These are phyloP conservation scores for Actinernus sp. DNA, from an alignment of 92 coral and sea anemone species.

Conservation along the genomic window DNA sequence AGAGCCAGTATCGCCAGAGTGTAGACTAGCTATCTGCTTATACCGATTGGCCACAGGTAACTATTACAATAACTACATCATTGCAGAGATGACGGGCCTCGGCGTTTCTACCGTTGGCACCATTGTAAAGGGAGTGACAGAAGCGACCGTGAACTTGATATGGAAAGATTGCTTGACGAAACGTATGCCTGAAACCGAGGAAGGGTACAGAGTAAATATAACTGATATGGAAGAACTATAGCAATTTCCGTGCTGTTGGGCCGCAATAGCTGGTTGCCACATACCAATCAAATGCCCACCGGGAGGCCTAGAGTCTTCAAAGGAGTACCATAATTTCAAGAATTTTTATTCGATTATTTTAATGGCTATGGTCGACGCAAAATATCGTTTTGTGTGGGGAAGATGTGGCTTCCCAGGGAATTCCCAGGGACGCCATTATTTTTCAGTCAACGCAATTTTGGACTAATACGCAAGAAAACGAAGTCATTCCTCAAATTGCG, in stretches of 20 bases:
- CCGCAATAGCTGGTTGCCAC: slow-evolving; percentile 17
- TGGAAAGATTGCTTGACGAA: slow-evolving; percentile 24
- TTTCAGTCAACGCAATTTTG: slow-evolving; percentile 20
- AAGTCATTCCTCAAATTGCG: background rate
- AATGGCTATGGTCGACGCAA: slow-evolving; percentile 8
- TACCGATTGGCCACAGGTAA: slow-evolving; percentile 54
- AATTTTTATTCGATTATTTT: background rate
- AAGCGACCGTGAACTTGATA: slow-evolving; percentile 33
- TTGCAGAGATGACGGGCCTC: slow-evolving; percentile 22
- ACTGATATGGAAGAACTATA: slow-evolving; percentile 1
- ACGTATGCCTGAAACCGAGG: slow-evolving; percentile 41
- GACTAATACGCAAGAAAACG: background rate
- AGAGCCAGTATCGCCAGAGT: slow-evolving; percentile 53
- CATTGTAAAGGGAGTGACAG: slow-evolving; percentile 44
- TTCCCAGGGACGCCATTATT: slow-evolving; percentile 13
- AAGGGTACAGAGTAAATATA: slow-evolving; percentile 13
- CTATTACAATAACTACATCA: slow-evolving; percentile 54
- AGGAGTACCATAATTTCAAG: slow-evolving; percentile 12
- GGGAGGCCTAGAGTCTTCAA: background rate
- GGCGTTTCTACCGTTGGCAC: slow-evolving; percentile 55
- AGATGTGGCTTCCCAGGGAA: slow-evolving; percentile 6
- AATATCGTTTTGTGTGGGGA: slow-evolving; percentile 4
- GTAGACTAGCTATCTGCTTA: slow-evolving; percentile 51
- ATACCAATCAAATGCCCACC: slow-evolving; percentile 1
- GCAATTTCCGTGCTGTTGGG: slow-evolving; percentile 26